phyloP scores from a whole-genome alignment of 1,140 invertebrate genomes.

The Papilio polyxenes region DNA sequence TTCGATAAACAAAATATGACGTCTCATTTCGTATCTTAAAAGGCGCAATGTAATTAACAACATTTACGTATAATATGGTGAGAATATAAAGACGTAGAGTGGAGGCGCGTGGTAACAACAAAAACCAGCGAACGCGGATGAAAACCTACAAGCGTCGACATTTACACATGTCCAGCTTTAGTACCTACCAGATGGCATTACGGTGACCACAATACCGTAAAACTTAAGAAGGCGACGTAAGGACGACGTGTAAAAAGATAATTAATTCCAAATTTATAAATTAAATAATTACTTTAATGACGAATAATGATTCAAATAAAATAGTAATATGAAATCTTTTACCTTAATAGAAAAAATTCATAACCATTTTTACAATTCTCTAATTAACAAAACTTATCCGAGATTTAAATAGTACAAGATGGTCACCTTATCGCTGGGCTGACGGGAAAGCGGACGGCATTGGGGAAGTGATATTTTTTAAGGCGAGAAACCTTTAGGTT shows the following conservation, averaged over 20 bases:
- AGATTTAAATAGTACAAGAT: not conserved
- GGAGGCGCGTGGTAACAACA: constrained; percentile 10
- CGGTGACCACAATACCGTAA: not conserved
- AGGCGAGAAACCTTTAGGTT: constrained; percentile 38
- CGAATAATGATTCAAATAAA: not conserved
- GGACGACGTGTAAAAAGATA: too few species aligned
- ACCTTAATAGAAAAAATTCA: too few species aligned
- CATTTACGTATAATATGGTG: not conserved
- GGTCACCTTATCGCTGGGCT: not conserved
- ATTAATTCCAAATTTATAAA: too few species aligned
- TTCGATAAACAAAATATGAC: constrained; percentile 9
- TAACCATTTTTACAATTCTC: not conserved
- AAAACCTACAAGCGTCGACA: constrained; percentile 26
- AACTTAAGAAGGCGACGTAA: not conserved
- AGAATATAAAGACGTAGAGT: not conserved
- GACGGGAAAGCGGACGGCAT: constrained; percentile 36
- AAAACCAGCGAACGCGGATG: constrained; percentile 33
- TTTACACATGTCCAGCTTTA: constrained; percentile 33
- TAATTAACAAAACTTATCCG: not conserved
- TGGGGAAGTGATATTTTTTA: constrained; percentile 36
- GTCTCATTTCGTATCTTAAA: not conserved
- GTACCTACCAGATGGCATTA: not conserved
- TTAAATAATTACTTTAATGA: not conserved
- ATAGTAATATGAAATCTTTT: too few species aligned
- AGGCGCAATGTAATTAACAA: not conserved